Conservation (phyloP, 2,888 invertebrate species). For the Polietes domitor region DNA sequence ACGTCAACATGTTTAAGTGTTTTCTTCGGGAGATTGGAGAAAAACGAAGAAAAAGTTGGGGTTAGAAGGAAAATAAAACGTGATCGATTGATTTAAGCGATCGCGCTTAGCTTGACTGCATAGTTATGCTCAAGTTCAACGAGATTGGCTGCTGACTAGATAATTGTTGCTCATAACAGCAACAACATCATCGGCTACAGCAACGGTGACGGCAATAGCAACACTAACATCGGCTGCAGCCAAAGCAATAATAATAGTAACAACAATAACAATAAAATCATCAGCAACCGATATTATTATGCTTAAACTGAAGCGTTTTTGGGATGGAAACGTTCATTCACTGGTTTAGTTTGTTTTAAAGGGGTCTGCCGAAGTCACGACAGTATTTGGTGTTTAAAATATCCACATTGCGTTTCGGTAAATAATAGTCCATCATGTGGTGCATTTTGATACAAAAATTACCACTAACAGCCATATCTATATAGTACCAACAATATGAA, state of each 20-base stretch:
- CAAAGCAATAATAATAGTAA: conserved; percentile 61
- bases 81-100: conserved; percentile 80
- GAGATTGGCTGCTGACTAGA: conserved; percentile 79
- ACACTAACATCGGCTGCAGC: conserved; percentile 70
- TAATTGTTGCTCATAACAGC: conserved; percentile 75
- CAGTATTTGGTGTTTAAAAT: too few species aligned
- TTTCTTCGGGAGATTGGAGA: background rate
- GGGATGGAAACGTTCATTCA: too few species aligned
- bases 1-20: conserved; percentile 4
- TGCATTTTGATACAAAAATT: too few species aligned
- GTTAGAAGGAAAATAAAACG: conserved; percentile 70
- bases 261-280: conserved; percentile 69
- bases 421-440: too few species aligned
- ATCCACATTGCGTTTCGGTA: too few species aligned
- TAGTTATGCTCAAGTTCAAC: conserved; percentile 76
- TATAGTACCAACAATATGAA: too few species aligned
- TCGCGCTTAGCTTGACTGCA: conserved; percentile 69
- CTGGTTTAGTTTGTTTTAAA: too few species aligned
- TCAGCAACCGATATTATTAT: conserved; percentile 52
- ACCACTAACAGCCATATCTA: too few species aligned
- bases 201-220: conserved; percentile 26
- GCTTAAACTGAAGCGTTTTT: conserved; percentile 42
- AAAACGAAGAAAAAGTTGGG: background rate
- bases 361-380: too few species aligned
- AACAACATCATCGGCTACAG: conserved; percentile 51